These are phyloP conservation scores for Campoplex nolae DNA, from an alignment of 2,888 invertebrate genomes.

Conservation along the genomic window DNA sequence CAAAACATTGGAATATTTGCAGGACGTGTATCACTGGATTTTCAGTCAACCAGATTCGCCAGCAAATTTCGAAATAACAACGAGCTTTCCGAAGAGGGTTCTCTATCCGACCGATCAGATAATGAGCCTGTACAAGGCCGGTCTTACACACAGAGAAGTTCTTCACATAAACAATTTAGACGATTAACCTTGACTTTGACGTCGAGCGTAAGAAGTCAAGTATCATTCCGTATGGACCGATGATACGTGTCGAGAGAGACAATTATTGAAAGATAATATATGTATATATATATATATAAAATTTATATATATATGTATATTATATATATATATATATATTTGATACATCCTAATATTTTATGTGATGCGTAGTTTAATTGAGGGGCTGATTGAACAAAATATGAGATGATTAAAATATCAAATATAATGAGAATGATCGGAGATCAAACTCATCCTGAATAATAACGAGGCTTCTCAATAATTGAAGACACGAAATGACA, in stretches of 20 bases:
- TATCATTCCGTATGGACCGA: constrained; percentile 71
- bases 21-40: constrained; percentile 97
- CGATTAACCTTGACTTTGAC: constrained; percentile 85
- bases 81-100: constrained; percentile 96
- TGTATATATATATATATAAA: constrained; percentile 61
- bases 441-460: constrained; percentile 34
- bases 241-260: constrained; percentile 68
- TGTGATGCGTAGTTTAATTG: constrained; percentile 71
- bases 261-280: constrained; percentile 69
- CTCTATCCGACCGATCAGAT: constrained; percentile 87
- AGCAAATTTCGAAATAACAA: constrained; percentile 96
- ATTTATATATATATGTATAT: too few species aligned
- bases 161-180: constrained; percentile 97
- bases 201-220: constrained; percentile 58
- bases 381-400: constrained; percentile 40
- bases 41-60: constrained; percentile 98
- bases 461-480: constrained; percentile 40
- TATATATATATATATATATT: constrained; percentile 75
- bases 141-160: constrained; percentile 95
- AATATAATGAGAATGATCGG: constrained; percentile 52
- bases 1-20: constrained; percentile 79
- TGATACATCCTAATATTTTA: constrained; percentile 81
- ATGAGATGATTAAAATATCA: constrained; percentile 55
- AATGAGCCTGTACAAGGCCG: constrained; percentile 90
- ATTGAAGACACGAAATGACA: constrained; percentile 20